Conservation (phyloP, 2,888 invertebrate genomes). For the Pomacea canaliculata region DNA sequence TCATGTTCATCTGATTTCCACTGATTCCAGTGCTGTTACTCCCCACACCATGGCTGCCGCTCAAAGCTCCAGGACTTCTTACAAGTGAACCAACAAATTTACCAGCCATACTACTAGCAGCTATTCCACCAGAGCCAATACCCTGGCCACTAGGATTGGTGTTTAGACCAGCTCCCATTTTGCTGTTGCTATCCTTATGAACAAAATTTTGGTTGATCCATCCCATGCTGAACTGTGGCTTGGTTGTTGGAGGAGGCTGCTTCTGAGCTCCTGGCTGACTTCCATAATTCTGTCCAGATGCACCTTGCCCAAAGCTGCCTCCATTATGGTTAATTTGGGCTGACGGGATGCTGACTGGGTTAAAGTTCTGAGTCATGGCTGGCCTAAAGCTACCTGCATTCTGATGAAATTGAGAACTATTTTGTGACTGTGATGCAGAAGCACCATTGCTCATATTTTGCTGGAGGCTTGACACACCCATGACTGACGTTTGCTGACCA, state of each 20-base stretch:
- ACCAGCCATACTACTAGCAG: no score
- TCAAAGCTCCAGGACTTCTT: neutral
- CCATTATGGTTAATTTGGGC: neutral
- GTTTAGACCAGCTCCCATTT: neutral
- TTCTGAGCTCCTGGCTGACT: slow-evolving; percentile 1
- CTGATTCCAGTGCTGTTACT: no score
- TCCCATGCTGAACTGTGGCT: neutral
- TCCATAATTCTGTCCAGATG: neutral
- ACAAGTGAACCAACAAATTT: neutral
- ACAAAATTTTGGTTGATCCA: slow-evolving; percentile 7
- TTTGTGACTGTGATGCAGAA: neutral
- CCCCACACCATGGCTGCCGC: neutral
- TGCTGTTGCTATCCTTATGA: neutral
- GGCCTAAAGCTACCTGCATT: slow-evolving; percentile 12
- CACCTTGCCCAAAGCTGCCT: neutral
- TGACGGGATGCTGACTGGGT: neutral
- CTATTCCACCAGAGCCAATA: neutral
- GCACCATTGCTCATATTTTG: slow-evolving; percentile 18
- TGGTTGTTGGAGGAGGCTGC: neutral
- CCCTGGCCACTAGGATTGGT: neutral
- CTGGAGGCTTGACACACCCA: slow-evolving; percentile 9
- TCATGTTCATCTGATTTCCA: neutral
- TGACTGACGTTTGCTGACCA: slow-evolving; percentile 6
- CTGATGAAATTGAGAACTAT: neutral
- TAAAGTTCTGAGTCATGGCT: slow-evolving; percentile 13